Conservation (phyloP, 2,113 vertebrate genomes). For the Haemorhous mexicanus region DNA sequence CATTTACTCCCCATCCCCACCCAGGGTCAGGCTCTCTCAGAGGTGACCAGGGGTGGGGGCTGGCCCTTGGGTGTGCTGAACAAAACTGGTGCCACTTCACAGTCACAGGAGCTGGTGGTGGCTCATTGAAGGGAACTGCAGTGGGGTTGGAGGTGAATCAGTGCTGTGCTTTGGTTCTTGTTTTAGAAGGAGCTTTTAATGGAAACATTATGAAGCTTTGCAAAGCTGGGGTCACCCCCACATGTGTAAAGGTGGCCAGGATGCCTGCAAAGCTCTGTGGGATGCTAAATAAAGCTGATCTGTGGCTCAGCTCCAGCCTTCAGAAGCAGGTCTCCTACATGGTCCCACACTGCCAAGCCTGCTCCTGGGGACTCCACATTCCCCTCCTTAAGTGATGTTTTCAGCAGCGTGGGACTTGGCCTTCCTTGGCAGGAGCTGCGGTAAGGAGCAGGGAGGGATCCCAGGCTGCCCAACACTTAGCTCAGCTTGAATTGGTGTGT, state of each 20-base stretch:
- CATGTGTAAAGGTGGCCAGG: neutral
- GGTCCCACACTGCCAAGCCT: neutral
- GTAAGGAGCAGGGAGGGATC: neutral
- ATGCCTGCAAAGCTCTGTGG: neutral
- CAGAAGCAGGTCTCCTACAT: neutral
- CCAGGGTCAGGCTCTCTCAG: neutral
- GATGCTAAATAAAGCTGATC: neutral
- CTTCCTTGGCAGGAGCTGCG: accelerated
- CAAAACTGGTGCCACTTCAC: neutral
- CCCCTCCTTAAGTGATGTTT: neutral
- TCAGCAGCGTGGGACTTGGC: accelerated
- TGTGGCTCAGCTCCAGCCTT: neutral
- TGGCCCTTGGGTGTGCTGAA: neutral
- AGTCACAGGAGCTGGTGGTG: neutral
- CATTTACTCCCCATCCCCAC: accelerated
- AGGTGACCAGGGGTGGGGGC: no score
- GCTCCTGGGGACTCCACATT: neutral
- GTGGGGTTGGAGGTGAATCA: neutral
- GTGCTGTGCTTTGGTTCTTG: neutral
- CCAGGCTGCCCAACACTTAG: neutral
- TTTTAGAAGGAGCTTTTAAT: neutral
- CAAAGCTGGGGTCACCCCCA: neutral
- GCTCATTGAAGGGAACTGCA: neutral
- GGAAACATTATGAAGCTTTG: neutral
- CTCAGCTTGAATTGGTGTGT: neutral